Percentiles rank a stretch among this genome's conserved stretches.
phyloP scores from a whole-genome alignment of 2,888 invertebrate genomes.

The Synanthedon tipuliformis region DNA sequence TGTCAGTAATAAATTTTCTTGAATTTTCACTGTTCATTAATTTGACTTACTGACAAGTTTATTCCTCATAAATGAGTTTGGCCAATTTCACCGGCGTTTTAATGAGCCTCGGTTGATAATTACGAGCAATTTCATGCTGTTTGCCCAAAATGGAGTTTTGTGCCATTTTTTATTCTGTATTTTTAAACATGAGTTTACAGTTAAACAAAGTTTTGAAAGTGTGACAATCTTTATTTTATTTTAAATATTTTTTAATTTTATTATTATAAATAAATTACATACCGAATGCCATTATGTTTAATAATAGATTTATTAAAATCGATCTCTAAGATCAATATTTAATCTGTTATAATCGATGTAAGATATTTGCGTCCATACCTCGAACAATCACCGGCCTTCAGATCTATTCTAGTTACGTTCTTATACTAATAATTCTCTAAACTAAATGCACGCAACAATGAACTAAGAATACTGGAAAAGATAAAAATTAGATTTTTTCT shows the following conservation, averaged over 20 bases:
- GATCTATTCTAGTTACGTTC: constrained; percentile 5
- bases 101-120: constrained; percentile 4
- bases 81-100: constrained; percentile 1
- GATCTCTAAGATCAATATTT: neutral
- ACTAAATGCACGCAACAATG: neutral
- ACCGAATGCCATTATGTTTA: too few species aligned
- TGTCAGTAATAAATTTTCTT: constrained; percentile 21
- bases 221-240: too few species aligned
- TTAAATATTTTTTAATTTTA: too few species aligned
- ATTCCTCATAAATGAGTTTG: constrained; percentile 9
- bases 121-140: constrained; percentile 1
- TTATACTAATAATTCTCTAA: neutral
- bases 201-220: too few species aligned
- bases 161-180: neutral
- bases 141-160: neutral
- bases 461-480: too few species aligned
- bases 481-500: too few species aligned
- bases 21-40: constrained; percentile 19
- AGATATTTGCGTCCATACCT: neutral
- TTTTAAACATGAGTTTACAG: too few species aligned
- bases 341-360: neutral
- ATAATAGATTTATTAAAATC: neutral
- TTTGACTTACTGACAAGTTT: constrained; percentile 20
- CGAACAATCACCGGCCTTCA: constrained; percentile 9
- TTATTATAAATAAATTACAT: too few species aligned